These are phyloP conservation scores for Halichoeres trimaculatus DNA, from an alignment of 2,113 vertebrate genomes.

Conservation along the genomic window DNA sequence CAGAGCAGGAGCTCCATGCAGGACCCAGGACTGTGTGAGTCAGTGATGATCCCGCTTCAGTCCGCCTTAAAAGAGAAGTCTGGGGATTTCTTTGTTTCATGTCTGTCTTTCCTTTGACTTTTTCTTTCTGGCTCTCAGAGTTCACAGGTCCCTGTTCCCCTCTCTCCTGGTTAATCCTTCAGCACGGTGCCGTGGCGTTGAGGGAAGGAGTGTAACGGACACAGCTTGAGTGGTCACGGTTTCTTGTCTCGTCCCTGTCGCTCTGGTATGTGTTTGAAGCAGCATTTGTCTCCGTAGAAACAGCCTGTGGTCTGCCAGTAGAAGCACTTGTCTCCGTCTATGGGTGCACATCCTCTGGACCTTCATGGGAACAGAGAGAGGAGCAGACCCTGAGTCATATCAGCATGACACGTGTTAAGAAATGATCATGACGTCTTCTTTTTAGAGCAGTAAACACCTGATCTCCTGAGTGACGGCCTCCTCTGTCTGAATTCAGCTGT, in stretches of 20 bases:
- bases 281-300: constrained; percentile 48
- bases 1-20: neutral
- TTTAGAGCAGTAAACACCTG: too few species aligned
- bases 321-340: constrained; percentile 38
- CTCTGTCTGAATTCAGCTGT: too few species aligned
- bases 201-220: too few species aligned
- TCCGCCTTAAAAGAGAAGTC: neutral
- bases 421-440: neutral
- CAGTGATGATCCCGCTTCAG: neutral
- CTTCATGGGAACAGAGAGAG: neutral
- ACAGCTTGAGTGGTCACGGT: neutral
- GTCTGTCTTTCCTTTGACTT: neutral
- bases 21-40: neutral
- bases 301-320: constrained; percentile 55
- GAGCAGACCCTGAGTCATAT: neutral
- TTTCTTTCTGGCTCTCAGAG: too few species aligned
- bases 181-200: neutral
- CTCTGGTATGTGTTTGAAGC: constrained; percentile 53
- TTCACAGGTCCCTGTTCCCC: neutral
- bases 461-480: too few species aligned
- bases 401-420: too few species aligned
- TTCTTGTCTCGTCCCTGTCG: constrained; percentile 39
- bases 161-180: neutral
- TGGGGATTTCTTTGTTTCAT: neutral
- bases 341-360: neutral